These are phyloP conservation scores for Elmis aenea DNA, from an alignment of 2,888 invertebrate genomes.

Conservation along the genomic window DNA sequence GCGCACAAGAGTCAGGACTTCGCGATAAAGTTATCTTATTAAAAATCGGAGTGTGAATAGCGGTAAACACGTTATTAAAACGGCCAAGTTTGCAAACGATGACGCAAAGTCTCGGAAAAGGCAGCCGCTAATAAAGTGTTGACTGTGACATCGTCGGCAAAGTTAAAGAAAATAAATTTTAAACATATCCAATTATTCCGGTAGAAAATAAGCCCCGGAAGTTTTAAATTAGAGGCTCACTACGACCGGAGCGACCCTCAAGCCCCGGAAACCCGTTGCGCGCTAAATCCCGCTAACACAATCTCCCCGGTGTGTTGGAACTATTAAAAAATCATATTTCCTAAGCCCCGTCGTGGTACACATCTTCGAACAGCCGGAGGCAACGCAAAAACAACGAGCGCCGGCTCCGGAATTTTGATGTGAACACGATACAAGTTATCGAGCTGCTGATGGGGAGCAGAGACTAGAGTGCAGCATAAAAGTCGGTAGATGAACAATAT, in stretches of 20 bases:
- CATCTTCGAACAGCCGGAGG: constrained; percentile 19
- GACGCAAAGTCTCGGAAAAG: constrained; percentile 5
- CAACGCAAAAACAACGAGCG: constrained; percentile 15
- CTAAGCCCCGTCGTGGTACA: constrained; percentile 20
- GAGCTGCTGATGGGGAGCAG: no score
- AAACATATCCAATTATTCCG: constrained; percentile 27
- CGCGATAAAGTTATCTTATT: constrained; percentile 22
- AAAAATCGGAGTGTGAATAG: constrained; percentile 18
- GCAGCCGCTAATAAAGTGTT: constrained; percentile 20
- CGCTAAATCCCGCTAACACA: constrained; percentile 23
- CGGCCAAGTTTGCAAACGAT: constrained; percentile 6
- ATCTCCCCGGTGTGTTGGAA: constrained; percentile 28
- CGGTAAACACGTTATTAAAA: constrained; percentile 17
- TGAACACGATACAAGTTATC: constrained; percentile 7
- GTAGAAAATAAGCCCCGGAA: constrained; percentile 24
- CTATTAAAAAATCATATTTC: constrained; percentile 33
- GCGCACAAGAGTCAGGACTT: no score
- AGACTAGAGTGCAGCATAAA: no score
- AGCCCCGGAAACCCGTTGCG: constrained; percentile 9
- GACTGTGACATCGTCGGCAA: constrained; percentile 15
- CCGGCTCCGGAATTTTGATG: constrained; percentile 20
- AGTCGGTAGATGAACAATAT: no score
- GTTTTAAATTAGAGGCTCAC: constrained; percentile 25
- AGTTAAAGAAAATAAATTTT: constrained; percentile 24
- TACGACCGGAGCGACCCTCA: constrained; percentile 13